Evolutionary conservation across 2,888 invertebrate species (phyloP), one percentile per base, ranked within the genome.

Genomic region (Iselma pallidipennis): DNA sequence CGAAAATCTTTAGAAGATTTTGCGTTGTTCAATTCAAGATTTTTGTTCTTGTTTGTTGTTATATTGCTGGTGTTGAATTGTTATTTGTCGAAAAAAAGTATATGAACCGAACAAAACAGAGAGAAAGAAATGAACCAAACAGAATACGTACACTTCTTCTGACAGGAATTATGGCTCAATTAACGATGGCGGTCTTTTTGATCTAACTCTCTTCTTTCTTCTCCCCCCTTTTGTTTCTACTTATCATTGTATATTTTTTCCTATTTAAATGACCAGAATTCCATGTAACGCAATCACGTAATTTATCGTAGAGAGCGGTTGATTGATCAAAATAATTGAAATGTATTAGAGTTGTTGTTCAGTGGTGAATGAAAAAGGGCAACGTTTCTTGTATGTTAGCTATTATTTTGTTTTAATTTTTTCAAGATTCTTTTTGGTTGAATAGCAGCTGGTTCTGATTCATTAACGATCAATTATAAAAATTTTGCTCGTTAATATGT

Each of bases 161-260:
- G 64, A 66, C 67, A 65, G 63, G 63, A 71, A 69, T 72, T 73
- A 73, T 69, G 72, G 74, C 74, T 75, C 73, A 75, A 75, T 74
- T 74, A 73, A 19, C 21, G 10, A 16, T 42, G 21, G 42, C 42
- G 42, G 42, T 4, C 42, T 42, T 19, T 42, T 42, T 42, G 42
- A 42, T 42, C 42, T 42, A 16, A 16, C 16, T 16, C 9, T 16
- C 19, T 37, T 37, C 10, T 16, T 6, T 42, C 19, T 19, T 61
- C 21, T 57, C 68, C 74, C 72, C 73, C 73, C 71, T 68, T 19
- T 1, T 10, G 21, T 42, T 42, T 42, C 21, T 42, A 19, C 19
- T 2, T 21, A 6, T 12, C 3, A 19, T 21, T 10, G 21, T 19
- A 42, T 42, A 33, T 33, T 42, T 37, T 10, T 42, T 9, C 10